phyloP scores from a whole-genome alignment of 2,888 invertebrate species.

The Dynastes maya region DNA sequence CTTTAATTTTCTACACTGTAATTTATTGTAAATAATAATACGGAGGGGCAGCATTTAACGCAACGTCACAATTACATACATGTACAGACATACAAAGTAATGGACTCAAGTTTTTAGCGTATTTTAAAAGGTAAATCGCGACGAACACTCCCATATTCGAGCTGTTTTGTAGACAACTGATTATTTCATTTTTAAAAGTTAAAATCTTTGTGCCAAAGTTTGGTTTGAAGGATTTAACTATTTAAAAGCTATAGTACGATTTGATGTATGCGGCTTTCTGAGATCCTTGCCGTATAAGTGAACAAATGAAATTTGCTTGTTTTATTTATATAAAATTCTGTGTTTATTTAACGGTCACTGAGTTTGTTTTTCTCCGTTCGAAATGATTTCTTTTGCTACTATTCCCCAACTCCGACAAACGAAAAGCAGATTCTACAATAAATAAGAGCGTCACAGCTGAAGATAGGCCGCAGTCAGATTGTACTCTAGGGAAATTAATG shows the following conservation, averaged over 20 bases:
- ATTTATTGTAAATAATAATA: neutral
- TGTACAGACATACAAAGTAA: slow-evolving; percentile 20
- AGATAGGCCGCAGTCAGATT: neutral
- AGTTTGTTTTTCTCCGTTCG: neutral
- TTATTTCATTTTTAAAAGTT: too few species aligned
- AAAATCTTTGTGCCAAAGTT: too few species aligned
- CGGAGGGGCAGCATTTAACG: neutral
- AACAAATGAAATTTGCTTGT: too few species aligned
- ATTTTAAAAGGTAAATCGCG: slow-evolving; percentile 17
- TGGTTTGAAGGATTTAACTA: too few species aligned
- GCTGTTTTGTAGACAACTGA: too few species aligned
- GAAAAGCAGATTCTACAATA: neutral
- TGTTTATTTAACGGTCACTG: too few species aligned
- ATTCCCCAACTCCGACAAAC: neutral
- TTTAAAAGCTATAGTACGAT: too few species aligned
- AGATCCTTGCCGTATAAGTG: too few species aligned
- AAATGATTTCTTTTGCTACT: neutral
- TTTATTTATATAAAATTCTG: too few species aligned
- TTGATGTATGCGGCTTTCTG: too few species aligned
- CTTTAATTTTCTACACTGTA: neutral
- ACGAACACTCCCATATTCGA: neutral
- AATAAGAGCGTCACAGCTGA: neutral
- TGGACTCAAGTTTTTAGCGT: slow-evolving; percentile 25
- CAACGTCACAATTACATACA: neutral
- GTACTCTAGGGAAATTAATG: neutral